Conservation (phyloP, 1,140 invertebrate species). For the Drosophila dunni region DNA sequence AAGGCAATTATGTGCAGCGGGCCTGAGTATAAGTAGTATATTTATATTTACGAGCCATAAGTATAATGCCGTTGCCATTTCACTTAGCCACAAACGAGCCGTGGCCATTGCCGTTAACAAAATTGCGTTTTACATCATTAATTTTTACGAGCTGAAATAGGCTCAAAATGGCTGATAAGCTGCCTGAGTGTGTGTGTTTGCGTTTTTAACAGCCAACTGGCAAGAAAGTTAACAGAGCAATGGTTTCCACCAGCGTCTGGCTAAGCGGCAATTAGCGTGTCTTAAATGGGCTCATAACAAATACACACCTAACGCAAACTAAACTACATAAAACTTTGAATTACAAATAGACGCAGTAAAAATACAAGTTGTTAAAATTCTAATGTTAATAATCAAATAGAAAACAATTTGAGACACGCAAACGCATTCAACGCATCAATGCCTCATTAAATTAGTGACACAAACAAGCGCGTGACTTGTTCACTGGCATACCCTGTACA, state of each 20-base stretch:
- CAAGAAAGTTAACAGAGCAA: conserved; percentile 9
- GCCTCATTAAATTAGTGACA: conserved; percentile 60
- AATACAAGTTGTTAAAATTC: conserved; percentile 21
- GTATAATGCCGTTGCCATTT: conserved; percentile 75
- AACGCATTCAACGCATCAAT: conserved; percentile 69
- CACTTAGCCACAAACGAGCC: conserved; percentile 81
- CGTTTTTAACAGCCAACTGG: background rate
- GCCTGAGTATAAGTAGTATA: conserved; percentile 10
- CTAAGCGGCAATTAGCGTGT: conserved; percentile 76
- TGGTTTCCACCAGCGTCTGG: conserved; percentile 30
- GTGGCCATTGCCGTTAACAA: conserved; percentile 80
- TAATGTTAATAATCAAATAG: conserved; percentile 70
- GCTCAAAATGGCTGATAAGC: conserved; percentile 79
- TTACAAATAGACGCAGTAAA: background rate
- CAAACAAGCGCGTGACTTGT: conserved; percentile 52
- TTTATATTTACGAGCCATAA: conserved; percentile 64
- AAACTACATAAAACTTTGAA: conserved; percentile 12
- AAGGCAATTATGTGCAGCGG: too few relatives aligned
- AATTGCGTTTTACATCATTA: conserved; percentile 83
- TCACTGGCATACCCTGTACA: background rate
- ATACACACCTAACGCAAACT: background rate
- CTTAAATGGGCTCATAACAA: conserved; percentile 49
- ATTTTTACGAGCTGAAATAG: conserved; percentile 80
- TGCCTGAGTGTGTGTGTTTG: background rate
- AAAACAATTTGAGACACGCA: conserved; percentile 76